Conservation (phyloP, 1,140 invertebrate species). For the Aleiodes sp. region DNA sequence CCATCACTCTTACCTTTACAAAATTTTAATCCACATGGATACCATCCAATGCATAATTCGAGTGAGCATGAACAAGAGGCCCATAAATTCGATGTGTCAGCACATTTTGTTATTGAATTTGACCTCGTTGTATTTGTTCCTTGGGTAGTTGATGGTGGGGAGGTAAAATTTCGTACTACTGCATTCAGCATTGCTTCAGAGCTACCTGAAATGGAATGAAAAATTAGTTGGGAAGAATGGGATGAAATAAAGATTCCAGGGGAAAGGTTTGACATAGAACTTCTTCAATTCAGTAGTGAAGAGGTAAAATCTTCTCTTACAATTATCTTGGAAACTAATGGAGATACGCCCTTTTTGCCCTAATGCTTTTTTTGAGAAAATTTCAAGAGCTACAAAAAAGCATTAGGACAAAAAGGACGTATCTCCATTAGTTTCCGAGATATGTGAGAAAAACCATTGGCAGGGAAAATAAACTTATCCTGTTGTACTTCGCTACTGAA, state of each 20-base stretch:
- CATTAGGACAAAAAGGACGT: too few relatives aligned
- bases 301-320: too few relatives aligned
- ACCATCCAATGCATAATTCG: slow-evolving; percentile 85
- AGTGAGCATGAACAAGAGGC: slow-evolving; percentile 80
- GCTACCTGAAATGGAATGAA: slow-evolving; percentile 62
- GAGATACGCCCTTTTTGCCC: too few relatives aligned
- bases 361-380: too few relatives aligned
- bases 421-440: too few relatives aligned
- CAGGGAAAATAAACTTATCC: too few relatives aligned
- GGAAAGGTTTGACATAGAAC: too few relatives aligned
- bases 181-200: slow-evolving; percentile 64
- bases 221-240: not conserved
- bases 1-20: slow-evolving; percentile 79
- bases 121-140: slow-evolving; percentile 49
- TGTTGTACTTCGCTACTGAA: too few relatives aligned
- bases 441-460: too few relatives aligned
- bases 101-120: slow-evolving; percentile 65
- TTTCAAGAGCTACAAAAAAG: too few relatives aligned
- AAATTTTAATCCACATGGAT: slow-evolving; percentile 93
- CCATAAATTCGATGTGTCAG: slow-evolving; percentile 73
- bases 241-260: not conserved
- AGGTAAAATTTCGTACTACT: slow-evolving; percentile 70
- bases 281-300: too few relatives aligned
- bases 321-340: too few relatives aligned
- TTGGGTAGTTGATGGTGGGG: slow-evolving; percentile 50